Percentiles rank a stretch among this genome's conserved stretches.
Conservation (phyloP, 1,140 invertebrate species). For the Zaprionus ghesquierei region DNA sequence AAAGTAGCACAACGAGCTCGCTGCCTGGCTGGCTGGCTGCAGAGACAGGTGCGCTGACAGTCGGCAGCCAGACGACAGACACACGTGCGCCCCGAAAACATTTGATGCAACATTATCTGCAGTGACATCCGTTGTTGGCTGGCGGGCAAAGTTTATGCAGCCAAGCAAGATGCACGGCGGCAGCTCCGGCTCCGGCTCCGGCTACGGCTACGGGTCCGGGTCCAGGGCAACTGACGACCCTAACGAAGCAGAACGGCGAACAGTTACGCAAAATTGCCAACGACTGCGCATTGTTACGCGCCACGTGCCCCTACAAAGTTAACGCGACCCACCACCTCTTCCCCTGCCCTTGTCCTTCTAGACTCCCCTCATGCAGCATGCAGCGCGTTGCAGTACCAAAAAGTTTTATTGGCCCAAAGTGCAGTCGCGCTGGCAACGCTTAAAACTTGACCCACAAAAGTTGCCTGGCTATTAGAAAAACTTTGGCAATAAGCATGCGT, state of each 20-base stretch:
- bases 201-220: too few relatives aligned
- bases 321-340: not conserved
- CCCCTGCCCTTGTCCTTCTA: not conserved
- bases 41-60: slow-evolving; percentile 35
- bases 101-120: slow-evolving; percentile 60
- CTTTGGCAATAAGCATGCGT: slow-evolving; percentile 61
- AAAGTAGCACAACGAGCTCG: slow-evolving; percentile 21
- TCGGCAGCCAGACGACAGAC: not conserved
- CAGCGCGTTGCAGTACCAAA: not conserved
- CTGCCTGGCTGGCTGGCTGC: not conserved
- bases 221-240: slow-evolving; percentile 23
- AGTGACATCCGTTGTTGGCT: slow-evolving; percentile 49
- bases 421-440: slow-evolving; percentile 37
- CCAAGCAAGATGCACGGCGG: slow-evolving; percentile 8
- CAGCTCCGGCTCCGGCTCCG: too few relatives aligned
- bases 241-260: slow-evolving; percentile 69
- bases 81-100: slow-evolving; percentile 50
- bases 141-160: slow-evolving; percentile 53
- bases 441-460: slow-evolving; percentile 54
- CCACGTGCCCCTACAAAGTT: slow-evolving; percentile 66
- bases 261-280: slow-evolving; percentile 76
- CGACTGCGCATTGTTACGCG: slow-evolving; percentile 70
- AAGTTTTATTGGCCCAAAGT: slow-evolving; percentile 74
- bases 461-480: slow-evolving; percentile 49
- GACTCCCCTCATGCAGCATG: not conserved